Conservation (phyloP, 2,113 vertebrate genomes). For the Gymnorhina tibicen region DNA sequence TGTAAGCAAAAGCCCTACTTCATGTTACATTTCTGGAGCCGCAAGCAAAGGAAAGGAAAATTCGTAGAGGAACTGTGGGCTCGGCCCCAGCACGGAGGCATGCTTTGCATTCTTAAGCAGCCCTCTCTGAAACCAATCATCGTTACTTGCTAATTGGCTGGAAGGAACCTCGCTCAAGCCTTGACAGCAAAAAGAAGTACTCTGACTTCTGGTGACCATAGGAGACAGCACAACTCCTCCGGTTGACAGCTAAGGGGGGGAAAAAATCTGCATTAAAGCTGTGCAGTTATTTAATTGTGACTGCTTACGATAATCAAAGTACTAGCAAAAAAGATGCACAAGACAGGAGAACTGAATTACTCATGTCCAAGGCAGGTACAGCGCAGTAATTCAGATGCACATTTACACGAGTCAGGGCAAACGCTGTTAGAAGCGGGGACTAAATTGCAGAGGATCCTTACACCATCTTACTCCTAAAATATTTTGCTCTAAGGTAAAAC, state of each 20-base stretch:
- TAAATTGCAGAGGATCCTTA: not conserved
- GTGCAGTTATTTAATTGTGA: not conserved
- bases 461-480: slow-evolving; percentile 40
- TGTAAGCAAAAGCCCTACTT: not conserved
- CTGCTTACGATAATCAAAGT: not conserved
- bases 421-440: not conserved
- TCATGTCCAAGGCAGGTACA: not conserved
- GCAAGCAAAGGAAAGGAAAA: not conserved
- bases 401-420: not conserved
- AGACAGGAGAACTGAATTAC: not conserved
- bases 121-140: slow-evolving; percentile 31
- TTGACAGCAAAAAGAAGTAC: slow-evolving; percentile 33
- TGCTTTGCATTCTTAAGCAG: slow-evolving; percentile 50
- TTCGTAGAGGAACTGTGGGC: not conserved
- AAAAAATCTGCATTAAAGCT: not conserved
- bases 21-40: not conserved
- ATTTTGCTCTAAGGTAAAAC: slow-evolving; percentile 67
- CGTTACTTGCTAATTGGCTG: slow-evolving; percentile 43
- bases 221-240: not conserved
- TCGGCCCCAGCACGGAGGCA: not conserved
- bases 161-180: slow-evolving; percentile 18
- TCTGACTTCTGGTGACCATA: slow-evolving; percentile 6
- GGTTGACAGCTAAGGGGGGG: not conserved
- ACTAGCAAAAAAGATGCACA: not conserved
- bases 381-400: not conserved